These are phyloP conservation scores for Sinentomon sp. DNA, from an alignment of 2,888 invertebrate genomes.

Conservation along the genomic window DNA sequence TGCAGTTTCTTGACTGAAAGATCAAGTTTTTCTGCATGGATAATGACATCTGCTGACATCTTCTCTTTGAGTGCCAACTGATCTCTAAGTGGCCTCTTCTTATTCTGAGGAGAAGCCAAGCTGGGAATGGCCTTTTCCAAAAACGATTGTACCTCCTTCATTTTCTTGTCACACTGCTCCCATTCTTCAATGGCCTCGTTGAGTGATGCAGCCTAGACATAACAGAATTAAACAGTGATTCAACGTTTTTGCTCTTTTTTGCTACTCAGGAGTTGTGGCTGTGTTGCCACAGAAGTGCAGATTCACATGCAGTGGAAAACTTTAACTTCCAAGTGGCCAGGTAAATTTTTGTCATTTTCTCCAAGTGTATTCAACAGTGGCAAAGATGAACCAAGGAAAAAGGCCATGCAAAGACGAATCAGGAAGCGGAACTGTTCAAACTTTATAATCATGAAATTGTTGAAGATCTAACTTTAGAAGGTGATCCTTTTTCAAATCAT, in stretches of 20 bases:
- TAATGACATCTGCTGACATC: constrained; percentile 54
- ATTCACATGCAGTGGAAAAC: too few species aligned
- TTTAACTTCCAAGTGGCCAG: too few species aligned
- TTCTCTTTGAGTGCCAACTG: constrained; percentile 62
- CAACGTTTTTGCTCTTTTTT: neutral
- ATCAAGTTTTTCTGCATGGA: constrained; percentile 65
- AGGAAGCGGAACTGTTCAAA: too few species aligned
- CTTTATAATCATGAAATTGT: too few species aligned
- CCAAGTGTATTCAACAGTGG: too few species aligned
- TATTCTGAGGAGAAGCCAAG: constrained; percentile 49
- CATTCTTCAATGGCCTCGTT: constrained; percentile 83
- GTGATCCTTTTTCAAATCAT: too few species aligned
- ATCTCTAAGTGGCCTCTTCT: constrained; percentile 62
- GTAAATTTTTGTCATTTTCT: too few species aligned
- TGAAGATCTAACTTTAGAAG: too few species aligned
- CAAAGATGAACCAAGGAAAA: too few species aligned
- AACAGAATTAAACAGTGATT: constrained; percentile 1
- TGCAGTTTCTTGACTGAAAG: constrained; percentile 72
- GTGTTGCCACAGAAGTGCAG: neutral
- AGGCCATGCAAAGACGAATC: too few species aligned
- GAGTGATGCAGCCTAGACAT: constrained; percentile 45
- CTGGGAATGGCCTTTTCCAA: constrained; percentile 53
- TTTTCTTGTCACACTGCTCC: constrained; percentile 82
- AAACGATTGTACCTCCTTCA: constrained; percentile 68
- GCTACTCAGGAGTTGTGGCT: neutral